Base-by-base conservation (phyloP, 2,797 vertebrate species). In the Bradypus variegatus region DNA sequence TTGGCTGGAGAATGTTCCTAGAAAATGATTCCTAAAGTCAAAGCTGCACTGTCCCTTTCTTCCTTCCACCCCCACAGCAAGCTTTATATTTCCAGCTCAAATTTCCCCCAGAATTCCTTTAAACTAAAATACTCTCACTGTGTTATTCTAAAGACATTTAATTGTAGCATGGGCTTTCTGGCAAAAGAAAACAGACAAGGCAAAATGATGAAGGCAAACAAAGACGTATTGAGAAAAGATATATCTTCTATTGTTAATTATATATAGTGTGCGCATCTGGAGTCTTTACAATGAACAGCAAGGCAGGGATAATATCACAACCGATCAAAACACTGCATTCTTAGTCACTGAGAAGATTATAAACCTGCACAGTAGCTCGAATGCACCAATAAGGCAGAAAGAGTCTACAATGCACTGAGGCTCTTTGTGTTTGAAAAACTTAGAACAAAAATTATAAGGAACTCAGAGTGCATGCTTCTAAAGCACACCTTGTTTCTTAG, bases 201-300 rank as follows among this genome's bases (percentile, higher is more conserved):
- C 93, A 92, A 93, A 95, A 89, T 91, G 94, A 94, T 60, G 94
- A 94, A 93, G 92, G 94, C 86, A 95, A 89, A 96, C 95, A 96
- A 96, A 96, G 95, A 91, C 67, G 13, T 86, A 93, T 60, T 91
- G 95, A 96, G 94, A 76, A 95, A 92, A 95, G 95, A 95, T 95
- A 72, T 91, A 94, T 95, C 93, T 91, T 86, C 95, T 88, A 94
- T 96, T 96, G 94, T 96, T 96, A 96, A 95, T 95, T 95, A 96
- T 95, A 95, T 94, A 96, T n/a, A 94, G 92, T 88, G 78, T 86
- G 82, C 58, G 65, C 94, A 95, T 95, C 95, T 96, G 96, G 95
- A 95, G 94, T 38, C 94, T 95, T 89, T 92, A 94, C 94, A 95
- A 92, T 65, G 94, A 92, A 87, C 73, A 86, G 91, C 93, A 90